These are phyloP conservation scores for Psammodynastes pulverulentus DNA, from an alignment of 2,113 vertebrate genomes.

Conservation along the genomic window DNA sequence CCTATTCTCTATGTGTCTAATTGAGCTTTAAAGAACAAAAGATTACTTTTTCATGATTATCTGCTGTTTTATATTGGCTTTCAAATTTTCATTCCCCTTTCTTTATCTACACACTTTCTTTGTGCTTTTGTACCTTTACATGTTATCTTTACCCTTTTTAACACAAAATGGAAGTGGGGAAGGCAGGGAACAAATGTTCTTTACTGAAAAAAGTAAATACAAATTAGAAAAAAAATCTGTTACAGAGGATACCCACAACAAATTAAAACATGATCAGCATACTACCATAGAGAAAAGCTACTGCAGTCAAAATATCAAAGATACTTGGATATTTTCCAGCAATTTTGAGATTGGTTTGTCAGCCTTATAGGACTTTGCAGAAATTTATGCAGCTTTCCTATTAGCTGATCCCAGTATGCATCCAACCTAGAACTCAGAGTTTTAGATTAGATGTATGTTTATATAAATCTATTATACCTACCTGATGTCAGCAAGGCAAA, in stretches of 20 bases:
- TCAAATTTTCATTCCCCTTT: neutral
- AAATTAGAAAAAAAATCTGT: neutral
- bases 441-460: neutral
- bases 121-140: neutral
- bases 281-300: neutral
- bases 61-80: neutral
- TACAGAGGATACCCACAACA: neutral
- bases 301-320: neutral
- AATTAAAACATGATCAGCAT: neutral
- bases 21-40: neutral
- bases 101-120: neutral
- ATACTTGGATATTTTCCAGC: neutral
- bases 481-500: neutral
- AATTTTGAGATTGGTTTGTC: neutral
- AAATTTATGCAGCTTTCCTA: neutral
- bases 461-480: neutral
- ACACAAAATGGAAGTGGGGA: neutral
- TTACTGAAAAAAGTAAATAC: neutral
- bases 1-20: neutral
- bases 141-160: neutral
- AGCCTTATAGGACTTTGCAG: neutral
- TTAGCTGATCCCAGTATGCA: neutral
- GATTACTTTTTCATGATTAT: neutral
- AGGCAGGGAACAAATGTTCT: neutral
- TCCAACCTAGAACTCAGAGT: neutral